phyloP scores from a whole-genome alignment of 2,888 invertebrate species.

The Parascotia fuliginaria region DNA sequence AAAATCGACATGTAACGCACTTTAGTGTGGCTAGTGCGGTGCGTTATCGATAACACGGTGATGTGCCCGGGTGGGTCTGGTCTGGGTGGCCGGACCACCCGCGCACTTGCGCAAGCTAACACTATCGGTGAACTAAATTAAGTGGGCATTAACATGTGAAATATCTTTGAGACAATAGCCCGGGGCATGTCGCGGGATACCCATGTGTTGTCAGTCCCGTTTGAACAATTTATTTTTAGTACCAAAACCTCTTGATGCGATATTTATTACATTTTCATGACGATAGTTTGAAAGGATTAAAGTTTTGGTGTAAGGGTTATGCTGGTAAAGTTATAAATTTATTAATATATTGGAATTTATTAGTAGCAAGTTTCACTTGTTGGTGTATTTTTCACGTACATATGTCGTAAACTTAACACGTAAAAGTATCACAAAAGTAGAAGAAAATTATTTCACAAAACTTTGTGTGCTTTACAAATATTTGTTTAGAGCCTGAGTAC shows the following conservation, averaged over 20 bases:
- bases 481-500: too few relatives aligned
- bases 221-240: constrained; percentile 24
- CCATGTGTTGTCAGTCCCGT: constrained; percentile 32
- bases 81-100: constrained; percentile 70
- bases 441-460: too few relatives aligned
- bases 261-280: constrained; percentile 2
- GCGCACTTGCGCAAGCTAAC: constrained; percentile 45
- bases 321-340: too few relatives aligned
- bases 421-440: too few relatives aligned
- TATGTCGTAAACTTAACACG: too few relatives aligned
- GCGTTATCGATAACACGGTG: constrained; percentile 61
- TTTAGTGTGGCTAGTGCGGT: constrained; percentile 64
- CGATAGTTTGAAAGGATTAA: constrained; percentile 12
- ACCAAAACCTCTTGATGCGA: background rate
- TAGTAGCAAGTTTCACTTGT: too few relatives aligned
- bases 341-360: too few relatives aligned
- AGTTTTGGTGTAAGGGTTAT: constrained; percentile 7
- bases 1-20: constrained; percentile 70
- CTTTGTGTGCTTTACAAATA: too few relatives aligned
- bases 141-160: constrained; percentile 63
- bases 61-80: constrained; percentile 53
- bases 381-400: too few relatives aligned
- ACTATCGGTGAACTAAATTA: constrained; percentile 60
- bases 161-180: constrained; percentile 59
- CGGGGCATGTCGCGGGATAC: constrained; percentile 42